Conservation (phyloP, 2,888 invertebrate genomes). For the Altica lythri region DNA sequence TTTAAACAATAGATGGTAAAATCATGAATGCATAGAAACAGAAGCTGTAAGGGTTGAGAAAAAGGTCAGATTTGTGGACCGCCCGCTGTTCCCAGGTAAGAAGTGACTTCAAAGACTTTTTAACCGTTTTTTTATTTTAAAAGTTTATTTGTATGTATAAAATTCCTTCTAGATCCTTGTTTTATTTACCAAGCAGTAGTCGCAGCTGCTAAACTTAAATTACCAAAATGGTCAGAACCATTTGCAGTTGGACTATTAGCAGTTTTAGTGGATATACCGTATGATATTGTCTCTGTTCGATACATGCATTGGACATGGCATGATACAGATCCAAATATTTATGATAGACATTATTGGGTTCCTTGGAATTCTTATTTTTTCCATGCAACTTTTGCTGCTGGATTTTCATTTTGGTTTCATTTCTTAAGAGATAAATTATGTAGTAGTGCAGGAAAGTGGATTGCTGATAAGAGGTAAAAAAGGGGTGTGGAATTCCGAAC, state of each 20-base stretch:
- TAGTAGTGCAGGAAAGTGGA: conserved; percentile 63
- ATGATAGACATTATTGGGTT: conserved; percentile 79
- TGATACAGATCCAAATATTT: conserved; percentile 72
- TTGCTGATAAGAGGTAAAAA: conserved; percentile 50
- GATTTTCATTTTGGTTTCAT: conserved; percentile 72
- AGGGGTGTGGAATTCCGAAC: too few species aligned
- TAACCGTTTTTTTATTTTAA: too few species aligned
- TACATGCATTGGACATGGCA: conserved; percentile 87
- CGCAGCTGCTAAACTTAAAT: conserved; percentile 62
- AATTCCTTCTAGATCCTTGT: conserved; percentile 61
- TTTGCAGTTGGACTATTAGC: conserved; percentile 72
- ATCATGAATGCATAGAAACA: too few species aligned
- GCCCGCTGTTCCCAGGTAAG: too few species aligned
- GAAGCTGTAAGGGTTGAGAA: too few species aligned
- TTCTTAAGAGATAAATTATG: conserved; percentile 62
- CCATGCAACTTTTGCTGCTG: conserved; percentile 75
- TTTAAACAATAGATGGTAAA: too few species aligned
- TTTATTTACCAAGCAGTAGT: conserved; percentile 66
- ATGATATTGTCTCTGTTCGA: conserved; percentile 78
- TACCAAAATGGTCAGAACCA: conserved; percentile 65
- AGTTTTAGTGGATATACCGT: conserved; percentile 77
- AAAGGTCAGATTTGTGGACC: too few species aligned
- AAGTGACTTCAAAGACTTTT: too few species aligned
- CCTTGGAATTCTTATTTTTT: conserved; percentile 86
- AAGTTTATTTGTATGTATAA: too few species aligned